A percentile compares a stretch with the other conserved stretches of the same genome.
Evolutionary conservation across 2,113 vertebrate genomes (phyloP).

Genomic region (Tauraco erythrolophus): DNA sequence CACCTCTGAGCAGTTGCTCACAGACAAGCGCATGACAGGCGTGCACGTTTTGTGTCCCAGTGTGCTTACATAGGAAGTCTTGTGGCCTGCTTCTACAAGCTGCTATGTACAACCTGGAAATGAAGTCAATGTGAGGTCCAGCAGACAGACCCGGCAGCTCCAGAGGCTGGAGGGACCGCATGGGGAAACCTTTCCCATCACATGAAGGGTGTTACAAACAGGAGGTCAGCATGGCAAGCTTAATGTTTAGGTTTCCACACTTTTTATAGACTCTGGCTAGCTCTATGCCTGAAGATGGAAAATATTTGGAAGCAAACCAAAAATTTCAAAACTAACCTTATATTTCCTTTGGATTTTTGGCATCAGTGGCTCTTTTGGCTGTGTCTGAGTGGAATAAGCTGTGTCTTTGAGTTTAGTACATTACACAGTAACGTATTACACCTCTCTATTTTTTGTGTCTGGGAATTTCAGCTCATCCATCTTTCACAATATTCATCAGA

Average conservation of each 20-base stretch:
- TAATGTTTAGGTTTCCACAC: conserved; percentile 50
- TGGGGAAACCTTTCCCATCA: conserved; percentile 2
- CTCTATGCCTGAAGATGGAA: conserved; percentile 54
- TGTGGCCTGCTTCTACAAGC: not conserved
- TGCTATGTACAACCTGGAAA: not conserved
- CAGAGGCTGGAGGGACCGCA: not conserved
- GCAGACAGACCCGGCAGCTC: not conserved
- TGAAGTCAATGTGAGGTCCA: not conserved
- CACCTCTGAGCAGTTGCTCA: not conserved
- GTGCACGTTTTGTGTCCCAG: not conserved
- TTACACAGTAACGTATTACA: conserved; percentile 60
- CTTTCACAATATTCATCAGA: conserved; percentile 51
- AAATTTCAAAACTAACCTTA: conserved; percentile 51
- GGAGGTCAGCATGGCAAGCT: conserved; percentile 27
- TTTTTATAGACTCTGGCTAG: conserved; percentile 42
- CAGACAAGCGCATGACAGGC: not conserved
- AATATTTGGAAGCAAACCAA: conserved; percentile 61
- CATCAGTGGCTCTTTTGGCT: conserved; percentile 39
- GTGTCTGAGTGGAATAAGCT: conserved; percentile 60
- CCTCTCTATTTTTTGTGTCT: conserved; percentile 42
- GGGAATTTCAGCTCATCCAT: conserved; percentile 67
- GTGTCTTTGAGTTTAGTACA: conserved; percentile 55
- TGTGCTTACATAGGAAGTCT: not conserved
- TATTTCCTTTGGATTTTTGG: conserved; percentile 60
- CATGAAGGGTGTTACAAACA: conserved; percentile 10